A percentile compares a stretch with the other conserved stretches of the same genome.
These are phyloP conservation scores for Eolophus roseicapilla DNA, from an alignment of 2,113 vertebrate species.

Conservation along the genomic window DNA sequence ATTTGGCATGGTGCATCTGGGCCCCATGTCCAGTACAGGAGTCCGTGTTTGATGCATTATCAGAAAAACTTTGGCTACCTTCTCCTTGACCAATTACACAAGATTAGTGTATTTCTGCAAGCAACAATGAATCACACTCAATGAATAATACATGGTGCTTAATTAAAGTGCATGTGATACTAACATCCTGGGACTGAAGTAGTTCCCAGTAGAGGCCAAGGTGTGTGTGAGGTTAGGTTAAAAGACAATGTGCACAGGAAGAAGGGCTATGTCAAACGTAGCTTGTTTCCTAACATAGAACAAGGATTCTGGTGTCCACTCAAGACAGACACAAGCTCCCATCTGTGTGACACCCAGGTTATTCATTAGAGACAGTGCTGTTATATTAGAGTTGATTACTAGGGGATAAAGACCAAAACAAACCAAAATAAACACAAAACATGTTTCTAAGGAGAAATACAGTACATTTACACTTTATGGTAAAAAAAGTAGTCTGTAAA, in stretches of 20 bases:
- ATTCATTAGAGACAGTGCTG: not conserved
- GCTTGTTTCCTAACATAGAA: not conserved
- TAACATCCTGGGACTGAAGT: not conserved
- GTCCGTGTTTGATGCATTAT: not conserved
- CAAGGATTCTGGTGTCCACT: not conserved
- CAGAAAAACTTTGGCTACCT: not conserved
- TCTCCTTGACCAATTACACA: not conserved
- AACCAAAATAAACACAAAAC: not conserved
- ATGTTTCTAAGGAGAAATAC: not conserved
- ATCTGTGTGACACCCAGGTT: not conserved
- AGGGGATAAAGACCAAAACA: not conserved
- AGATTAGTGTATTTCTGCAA: not conserved
- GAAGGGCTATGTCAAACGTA: rapidly evolving
- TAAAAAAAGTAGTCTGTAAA: not conserved
- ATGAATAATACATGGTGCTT: not conserved
- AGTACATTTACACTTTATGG: not conserved
- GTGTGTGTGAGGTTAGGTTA: not conserved
- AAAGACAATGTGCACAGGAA: not conserved
- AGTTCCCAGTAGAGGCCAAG: not conserved
- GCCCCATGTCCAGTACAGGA: not conserved
- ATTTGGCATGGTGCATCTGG: not conserved
- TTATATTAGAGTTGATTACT: not conserved
- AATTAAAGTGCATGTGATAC: not conserved
- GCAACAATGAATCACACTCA: not conserved
- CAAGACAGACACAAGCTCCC: not conserved